Base-by-base conservation (phyloP, 2,113 vertebrate species). In the Ceyx melanurus region DNA sequence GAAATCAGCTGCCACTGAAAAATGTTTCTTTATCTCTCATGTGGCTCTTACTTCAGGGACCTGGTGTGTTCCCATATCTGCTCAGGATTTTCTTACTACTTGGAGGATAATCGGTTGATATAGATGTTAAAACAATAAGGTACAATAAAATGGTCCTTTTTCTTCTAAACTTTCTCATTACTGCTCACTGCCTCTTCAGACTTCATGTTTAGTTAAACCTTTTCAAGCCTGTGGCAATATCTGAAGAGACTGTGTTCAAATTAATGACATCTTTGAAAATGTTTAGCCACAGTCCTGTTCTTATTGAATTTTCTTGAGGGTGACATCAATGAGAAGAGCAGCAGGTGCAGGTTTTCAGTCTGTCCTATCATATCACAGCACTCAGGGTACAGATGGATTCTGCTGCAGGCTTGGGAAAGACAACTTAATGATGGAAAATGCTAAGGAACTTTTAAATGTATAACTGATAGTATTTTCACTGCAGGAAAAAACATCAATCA, bases 191-290 rank as follows among this genome's bases (percentile, higher is more conserved):
- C 60, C 37, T 84, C 56, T 70, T 91, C 75, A 74, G 60, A 85
- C 22, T 60, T 68, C 45, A 40, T 35, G 40, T 88, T 89, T 68
- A 86, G 61, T 74, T 82, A 85, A 85, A 90, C 10, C 50, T 77
- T 67, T 53, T 58, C 56, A 85, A 70, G 75, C 71, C 88, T 73
- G 33, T 45, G 80, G 90, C 71, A 73, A 50, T 61, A 48, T 85
- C 71, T 88, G 80, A 78, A 53, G 31, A 88, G 71, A 40, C 26
- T 43, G 53, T 80, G 60, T 68, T 88, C 84, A 92, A 92, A 90
- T 84, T 88, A 92, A 92, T 90, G 76, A 88, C 66, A 81, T 81
- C 43, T 81, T 72, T 62, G 33, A 72, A 71, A 90, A 76, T 0
- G 0, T 76, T 90, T 58, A 77, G 60, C 54, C 65, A 62, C 43